Percentiles rank a stretch among this genome's conserved stretches.
Evolutionary conservation across 2,888 invertebrate species (phyloP).

Genomic region (Caenorhabditis macrosperma): DNA sequence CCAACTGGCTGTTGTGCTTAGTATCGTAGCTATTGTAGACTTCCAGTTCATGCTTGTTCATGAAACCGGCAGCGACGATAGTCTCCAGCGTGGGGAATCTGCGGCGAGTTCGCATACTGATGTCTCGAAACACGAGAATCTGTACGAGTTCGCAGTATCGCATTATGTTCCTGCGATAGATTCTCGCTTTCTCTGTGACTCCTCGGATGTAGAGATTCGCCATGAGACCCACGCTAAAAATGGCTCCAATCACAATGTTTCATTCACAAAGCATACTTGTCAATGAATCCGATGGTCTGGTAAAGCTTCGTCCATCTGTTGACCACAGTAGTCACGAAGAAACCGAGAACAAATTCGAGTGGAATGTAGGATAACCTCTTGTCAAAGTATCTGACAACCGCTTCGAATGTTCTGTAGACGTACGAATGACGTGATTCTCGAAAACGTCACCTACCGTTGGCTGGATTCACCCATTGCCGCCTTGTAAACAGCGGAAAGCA

Average conservation of each 20-base stretch:
- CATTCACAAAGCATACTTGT: conserved; percentile 68
- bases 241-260: too few species aligned
- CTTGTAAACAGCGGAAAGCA: conserved; percentile 65
- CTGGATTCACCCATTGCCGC: conserved; percentile 56
- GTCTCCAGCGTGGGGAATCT: conserved; percentile 69
- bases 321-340: conserved; percentile 67
- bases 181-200: conserved; percentile 60
- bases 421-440: neutral
- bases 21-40: conserved; percentile 63
- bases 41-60: conserved; percentile 65
- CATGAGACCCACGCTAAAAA: conserved; percentile 70
- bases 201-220: conserved; percentile 68
- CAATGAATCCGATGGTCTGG: conserved; percentile 71
- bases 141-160: conserved; percentile 66
- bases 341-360: conserved; percentile 68
- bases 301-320: conserved; percentile 70
- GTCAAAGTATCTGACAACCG: conserved; percentile 64
- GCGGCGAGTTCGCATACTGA: conserved; percentile 63
- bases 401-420: conserved; percentile 62
- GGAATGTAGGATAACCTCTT: conserved; percentile 65
- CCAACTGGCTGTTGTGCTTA: conserved; percentile 37
- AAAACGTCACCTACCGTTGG: conserved; percentile 49
- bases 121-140: conserved; percentile 70
- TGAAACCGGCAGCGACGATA: conserved; percentile 68
- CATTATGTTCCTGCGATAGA: conserved; percentile 65